Evolutionary conservation across 2,113 vertebrate species (phyloP).

Genomic region (Leucopsar rothschildi): DNA sequence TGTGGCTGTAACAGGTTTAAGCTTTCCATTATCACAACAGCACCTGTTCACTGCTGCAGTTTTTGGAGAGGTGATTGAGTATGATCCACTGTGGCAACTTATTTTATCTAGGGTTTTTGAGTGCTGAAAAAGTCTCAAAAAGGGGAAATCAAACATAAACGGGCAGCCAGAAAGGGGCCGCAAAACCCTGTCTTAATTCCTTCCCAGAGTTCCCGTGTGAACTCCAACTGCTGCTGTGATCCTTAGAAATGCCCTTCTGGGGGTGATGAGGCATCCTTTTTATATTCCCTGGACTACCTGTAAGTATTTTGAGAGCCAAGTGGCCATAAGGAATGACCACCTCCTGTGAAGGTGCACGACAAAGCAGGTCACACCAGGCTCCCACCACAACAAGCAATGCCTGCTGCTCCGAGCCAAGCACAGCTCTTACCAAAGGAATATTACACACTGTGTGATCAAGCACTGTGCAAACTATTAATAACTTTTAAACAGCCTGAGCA

Average conservation of each 20-base stretch:
- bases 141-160: background rate
- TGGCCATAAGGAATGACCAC: accelerated
- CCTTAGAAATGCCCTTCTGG: background rate
- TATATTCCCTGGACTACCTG: background rate
- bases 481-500: background rate
- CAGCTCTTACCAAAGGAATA: background rate
- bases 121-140: background rate
- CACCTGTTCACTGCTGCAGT: accelerated
- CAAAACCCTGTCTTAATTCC: background rate
- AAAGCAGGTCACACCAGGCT: background rate
- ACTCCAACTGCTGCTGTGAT: background rate
- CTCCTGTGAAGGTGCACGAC: background rate
- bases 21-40: background rate
- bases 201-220: background rate
- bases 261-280: background rate
- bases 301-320: background rate
- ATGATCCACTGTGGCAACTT: background rate
- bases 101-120: background rate
- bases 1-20: background rate
- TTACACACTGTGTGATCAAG: background rate
- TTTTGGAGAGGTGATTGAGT: background rate
- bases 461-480: background rate
- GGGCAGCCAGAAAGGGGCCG: background rate
- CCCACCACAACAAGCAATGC: background rate
- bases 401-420: background rate